Evolutionary conservation across 2,113 vertebrate genomes (phyloP).

Genomic region (Oncorhynchus gorbuscha): DNA sequence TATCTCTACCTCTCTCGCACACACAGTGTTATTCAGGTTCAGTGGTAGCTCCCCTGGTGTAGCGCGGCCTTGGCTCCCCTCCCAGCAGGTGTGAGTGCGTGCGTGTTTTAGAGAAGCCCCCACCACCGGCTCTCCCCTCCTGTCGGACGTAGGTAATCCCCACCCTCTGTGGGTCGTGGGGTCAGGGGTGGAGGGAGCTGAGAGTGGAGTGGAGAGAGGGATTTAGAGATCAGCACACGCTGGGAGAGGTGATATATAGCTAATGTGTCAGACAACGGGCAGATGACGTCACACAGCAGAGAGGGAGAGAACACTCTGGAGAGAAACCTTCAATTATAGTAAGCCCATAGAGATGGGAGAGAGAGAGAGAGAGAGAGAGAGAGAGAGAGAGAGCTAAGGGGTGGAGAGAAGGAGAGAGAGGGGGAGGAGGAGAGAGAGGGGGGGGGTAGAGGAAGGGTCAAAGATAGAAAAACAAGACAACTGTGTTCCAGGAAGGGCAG

Average conservation of each 20-base stretch:
- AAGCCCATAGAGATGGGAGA: neutral
- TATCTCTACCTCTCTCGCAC: conserved; percentile 11
- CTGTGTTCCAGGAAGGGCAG: conserved; percentile 40
- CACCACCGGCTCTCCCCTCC: conserved; percentile 48
- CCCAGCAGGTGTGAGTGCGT: conserved; percentile 30
- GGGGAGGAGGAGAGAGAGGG: conserved; percentile 12
- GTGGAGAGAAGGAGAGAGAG: neutral
- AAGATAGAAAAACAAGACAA: too few relatives aligned
- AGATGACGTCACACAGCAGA: conserved; percentile 52
- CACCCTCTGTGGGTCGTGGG: conserved; percentile 49
- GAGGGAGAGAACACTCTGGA: neutral
- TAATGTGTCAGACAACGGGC: conserved; percentile 66
- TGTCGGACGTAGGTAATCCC: conserved; percentile 66
- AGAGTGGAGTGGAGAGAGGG: conserved; percentile 54
- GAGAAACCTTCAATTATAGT: neutral
- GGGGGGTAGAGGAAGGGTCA: conserved; percentile 50
- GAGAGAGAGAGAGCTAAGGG: neutral
- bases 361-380: too few relatives aligned
- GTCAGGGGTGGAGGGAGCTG: conserved; percentile 52
- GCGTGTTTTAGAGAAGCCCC: conserved; percentile 37
- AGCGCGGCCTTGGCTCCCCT: conserved; percentile 3
- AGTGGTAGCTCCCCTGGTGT: neutral
- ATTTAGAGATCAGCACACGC: conserved; percentile 72
- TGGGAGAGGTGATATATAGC: conserved; percentile 69
- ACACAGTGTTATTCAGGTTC: conserved; percentile 29